Base-by-base conservation (phyloP, 2,797 vertebrate genomes). In the Siniperca undulata region DNA sequence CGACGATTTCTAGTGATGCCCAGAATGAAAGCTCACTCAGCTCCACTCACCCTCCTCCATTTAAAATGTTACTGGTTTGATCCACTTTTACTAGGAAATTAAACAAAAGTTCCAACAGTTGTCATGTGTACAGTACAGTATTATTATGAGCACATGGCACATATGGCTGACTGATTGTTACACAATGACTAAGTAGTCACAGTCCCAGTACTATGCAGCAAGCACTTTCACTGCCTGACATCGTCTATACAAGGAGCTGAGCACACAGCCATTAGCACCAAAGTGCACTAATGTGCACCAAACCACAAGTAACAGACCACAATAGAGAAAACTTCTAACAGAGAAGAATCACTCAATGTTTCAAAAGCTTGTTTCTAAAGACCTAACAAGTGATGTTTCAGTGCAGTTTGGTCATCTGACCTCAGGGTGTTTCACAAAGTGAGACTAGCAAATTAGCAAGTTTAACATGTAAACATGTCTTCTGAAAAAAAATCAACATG, bases 241-340 rank as follows among this genome's bases (percentile, higher is more conserved):
- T 48, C 0, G 3, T 73, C 69, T 34, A 69, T 30, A 44, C 22
- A 52, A 59, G 4, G 30, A 48, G 48, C 61, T 24, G 38, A 72
- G n/a, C 16, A 40, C 34, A 40, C 40, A 83, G 44, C 53, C 40
- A 84, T 86, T 77, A 83, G 34, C 48, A 67, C 50, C 59, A 85
- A 86, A 85, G 82, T 42, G 84, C 83, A 85, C 34, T 70, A 85
- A 79, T 64, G 82, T 42, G 84, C 83, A 85, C 34, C 73, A 85
- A 79, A 67, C 80, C 62, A 78, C 69, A 85, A 60, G 74, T 75
- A 69, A 65, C 16, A 64, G 48, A 67, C 74, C 77, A 59, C 60
- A 52, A 14, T 2, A 16, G 13, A 48, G 22, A 67, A 67, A 16
- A 27, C 16, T 17, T 48, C 8, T 4, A 16, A 58, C 50, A 40